phyloP scores from a whole-genome alignment of 2,888 invertebrate species.

The Drosophila merina region DNA sequence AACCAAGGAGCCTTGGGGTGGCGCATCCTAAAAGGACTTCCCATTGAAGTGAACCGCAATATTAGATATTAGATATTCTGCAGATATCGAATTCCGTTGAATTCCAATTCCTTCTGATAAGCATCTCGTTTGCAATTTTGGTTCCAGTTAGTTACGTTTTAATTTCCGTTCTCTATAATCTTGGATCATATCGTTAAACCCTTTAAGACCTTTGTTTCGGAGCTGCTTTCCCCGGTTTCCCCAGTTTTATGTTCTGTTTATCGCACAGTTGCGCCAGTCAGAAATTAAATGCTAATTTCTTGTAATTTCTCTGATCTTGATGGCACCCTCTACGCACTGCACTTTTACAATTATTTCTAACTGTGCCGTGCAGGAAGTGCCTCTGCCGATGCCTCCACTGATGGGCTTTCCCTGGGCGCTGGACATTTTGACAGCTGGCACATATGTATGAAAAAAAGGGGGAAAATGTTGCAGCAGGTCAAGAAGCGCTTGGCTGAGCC shows the following conservation, averaged over 20 bases:
- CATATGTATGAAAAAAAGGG: slow-evolving; percentile 12
- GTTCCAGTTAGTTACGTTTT: background rate
- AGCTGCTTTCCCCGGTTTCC: background rate
- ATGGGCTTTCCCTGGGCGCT: slow-evolving; percentile 10
- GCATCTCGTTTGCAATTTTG: background rate
- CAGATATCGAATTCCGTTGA: background rate
- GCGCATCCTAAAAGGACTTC: slow-evolving; percentile 8
- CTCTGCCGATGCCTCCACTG: background rate
- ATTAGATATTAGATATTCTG: background rate
- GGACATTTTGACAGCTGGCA: slow-evolving; percentile 58
- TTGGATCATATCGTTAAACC: slow-evolving; percentile 20
- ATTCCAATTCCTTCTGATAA: background rate
- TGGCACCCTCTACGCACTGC: slow-evolving; percentile 35
- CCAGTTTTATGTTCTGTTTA: slow-evolving; percentile 4
- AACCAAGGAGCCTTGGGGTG: background rate
- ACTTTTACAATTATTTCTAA: slow-evolving; percentile 26
- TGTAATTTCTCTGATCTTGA: slow-evolving; percentile 40
- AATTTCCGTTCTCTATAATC: slow-evolving; percentile 1
- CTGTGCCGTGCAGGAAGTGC: slow-evolving; percentile 40
- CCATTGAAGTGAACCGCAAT: background rate
- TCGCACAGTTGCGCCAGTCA: background rate
- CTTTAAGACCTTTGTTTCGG: background rate
- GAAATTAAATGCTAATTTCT: slow-evolving; percentile 36
- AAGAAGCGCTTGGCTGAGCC: slow-evolving; percentile 55
- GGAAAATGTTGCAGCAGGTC: slow-evolving; percentile 37